A percentile compares a stretch with the other conserved stretches of the same genome.
Evolutionary conservation across 2,113 vertebrate genomes (phyloP).

Genomic region (Ceuthmochares aereus): DNA sequence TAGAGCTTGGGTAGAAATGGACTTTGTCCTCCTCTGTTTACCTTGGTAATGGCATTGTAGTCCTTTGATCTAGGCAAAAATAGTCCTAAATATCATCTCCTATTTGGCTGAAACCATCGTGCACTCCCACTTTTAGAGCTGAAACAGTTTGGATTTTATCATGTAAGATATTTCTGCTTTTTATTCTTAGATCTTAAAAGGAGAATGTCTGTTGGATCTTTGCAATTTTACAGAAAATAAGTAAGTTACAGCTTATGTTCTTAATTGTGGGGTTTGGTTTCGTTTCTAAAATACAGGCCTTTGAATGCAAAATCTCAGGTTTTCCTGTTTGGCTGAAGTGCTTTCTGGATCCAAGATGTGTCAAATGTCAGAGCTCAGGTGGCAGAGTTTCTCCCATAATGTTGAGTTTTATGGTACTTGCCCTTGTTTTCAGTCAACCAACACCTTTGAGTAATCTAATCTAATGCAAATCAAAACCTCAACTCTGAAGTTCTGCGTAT

Average conservation of each 20-base stretch:
- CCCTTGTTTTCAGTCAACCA: background rate
- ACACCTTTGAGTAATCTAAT: background rate
- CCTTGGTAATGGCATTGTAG: background rate
- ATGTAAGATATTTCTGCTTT: background rate
- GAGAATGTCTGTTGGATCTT: constrained; percentile 87
- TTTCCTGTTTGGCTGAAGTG: background rate
- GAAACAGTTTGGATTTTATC: background rate
- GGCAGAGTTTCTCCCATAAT: background rate
- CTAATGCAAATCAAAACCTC: background rate
- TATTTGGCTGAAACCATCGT: background rate
- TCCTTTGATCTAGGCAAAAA: background rate
- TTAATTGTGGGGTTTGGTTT: background rate
- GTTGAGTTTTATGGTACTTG: background rate
- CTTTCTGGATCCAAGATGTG: background rate
- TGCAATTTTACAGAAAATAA: constrained; percentile 93
- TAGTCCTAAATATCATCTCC: background rate
- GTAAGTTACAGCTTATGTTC: constrained; percentile 73
- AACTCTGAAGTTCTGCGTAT: background rate
- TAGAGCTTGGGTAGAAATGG: background rate
- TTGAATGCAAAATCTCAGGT: background rate
- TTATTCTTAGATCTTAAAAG: constrained; percentile 89
- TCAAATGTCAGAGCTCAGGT: background rate
- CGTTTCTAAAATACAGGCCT: background rate
- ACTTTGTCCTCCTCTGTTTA: background rate
- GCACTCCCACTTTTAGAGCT: background rate